phyloP scores from a whole-genome alignment of 2,113 vertebrate species.

The Ptilonorhynchus violaceus region DNA sequence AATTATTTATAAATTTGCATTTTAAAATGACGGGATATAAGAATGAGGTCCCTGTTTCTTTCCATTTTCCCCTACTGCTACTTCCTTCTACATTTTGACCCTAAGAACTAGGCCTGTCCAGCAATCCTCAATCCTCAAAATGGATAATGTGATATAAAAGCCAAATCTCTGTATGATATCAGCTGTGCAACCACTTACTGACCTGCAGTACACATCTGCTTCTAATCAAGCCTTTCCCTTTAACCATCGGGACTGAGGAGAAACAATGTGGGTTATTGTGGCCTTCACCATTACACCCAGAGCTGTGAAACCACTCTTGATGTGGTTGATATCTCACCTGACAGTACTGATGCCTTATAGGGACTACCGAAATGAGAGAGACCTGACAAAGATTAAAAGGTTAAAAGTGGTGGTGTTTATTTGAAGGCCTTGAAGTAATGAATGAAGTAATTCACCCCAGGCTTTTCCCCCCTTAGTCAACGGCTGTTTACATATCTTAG shows the following conservation, averaged over 20 bases:
- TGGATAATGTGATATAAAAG: neutral
- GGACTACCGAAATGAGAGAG: too few relatives aligned
- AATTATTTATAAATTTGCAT: neutral
- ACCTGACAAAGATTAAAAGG: too few relatives aligned
- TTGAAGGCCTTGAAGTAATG: too few relatives aligned
- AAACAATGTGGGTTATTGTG: neutral
- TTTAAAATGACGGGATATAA: neutral
- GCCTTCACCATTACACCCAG: neutral
- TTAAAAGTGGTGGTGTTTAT: too few relatives aligned
- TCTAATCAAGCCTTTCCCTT: neutral
- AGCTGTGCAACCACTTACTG: neutral
- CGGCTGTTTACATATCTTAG: too few relatives aligned
- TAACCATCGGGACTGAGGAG: neutral
- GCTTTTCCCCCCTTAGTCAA: too few relatives aligned
- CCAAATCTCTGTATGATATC: neutral
- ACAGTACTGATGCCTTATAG: too few relatives aligned
- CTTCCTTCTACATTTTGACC: neutral
- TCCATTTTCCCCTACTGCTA: neutral
- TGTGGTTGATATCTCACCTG: neutral
- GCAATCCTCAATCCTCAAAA: neutral
- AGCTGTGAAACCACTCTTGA: neutral
- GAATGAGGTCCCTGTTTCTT: neutral
- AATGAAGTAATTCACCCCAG: too few relatives aligned
- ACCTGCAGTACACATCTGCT: neutral
- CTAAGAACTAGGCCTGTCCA: neutral